These are phyloP conservation scores for Pedionomus torquatus DNA, from an alignment of 2,113 vertebrate genomes.

Conservation along the genomic window DNA sequence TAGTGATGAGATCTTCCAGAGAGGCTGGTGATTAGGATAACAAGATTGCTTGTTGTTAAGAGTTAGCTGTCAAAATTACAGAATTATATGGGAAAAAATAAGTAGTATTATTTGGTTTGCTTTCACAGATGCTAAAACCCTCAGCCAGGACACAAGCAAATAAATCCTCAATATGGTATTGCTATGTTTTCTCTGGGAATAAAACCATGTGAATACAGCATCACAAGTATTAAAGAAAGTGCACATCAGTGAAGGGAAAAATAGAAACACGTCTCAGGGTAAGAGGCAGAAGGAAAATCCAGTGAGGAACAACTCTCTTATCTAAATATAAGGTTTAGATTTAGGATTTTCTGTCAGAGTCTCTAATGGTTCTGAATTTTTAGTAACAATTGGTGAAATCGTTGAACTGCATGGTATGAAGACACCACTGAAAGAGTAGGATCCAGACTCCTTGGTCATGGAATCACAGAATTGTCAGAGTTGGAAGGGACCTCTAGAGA, in stretches of 20 bases:
- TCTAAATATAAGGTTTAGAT: neutral
- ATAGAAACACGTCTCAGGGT: neutral
- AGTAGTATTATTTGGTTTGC: neutral
- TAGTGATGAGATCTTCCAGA: neutral
- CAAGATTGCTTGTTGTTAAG: neutral
- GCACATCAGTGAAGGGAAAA: neutral
- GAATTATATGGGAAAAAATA: neutral
- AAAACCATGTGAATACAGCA: neutral
- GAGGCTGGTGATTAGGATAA: neutral
- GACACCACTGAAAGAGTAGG: neutral
- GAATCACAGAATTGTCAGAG: no score
- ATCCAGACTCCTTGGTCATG: neutral
- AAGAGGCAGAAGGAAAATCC: neutral
- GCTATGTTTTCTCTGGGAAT: neutral
- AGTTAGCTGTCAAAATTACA: neutral
- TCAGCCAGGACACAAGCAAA: neutral
- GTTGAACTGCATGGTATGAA: neutral
- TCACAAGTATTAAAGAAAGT: neutral
- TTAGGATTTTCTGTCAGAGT: neutral
- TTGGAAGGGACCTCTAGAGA: no score
- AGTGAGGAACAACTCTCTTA: neutral
- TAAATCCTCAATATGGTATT: neutral
- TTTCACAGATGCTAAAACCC: neutral
- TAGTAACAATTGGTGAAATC: neutral
- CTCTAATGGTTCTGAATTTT: neutral